These are phyloP conservation scores for Noctuana brunneofusca DNA, from an alignment of 2,888 invertebrate genomes.

Conservation along the genomic window DNA sequence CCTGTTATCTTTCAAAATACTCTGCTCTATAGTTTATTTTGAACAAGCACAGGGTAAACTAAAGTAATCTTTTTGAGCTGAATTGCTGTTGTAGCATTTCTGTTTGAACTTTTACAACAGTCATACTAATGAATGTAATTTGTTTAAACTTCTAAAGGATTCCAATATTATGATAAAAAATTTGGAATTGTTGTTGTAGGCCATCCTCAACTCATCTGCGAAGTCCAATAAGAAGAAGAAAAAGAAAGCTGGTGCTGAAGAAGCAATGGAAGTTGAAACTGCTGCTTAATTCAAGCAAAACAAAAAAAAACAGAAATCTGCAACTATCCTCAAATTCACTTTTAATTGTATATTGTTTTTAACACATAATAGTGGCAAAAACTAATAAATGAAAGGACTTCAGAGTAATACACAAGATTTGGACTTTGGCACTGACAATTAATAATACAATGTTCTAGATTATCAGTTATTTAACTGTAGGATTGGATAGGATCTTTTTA, in stretches of 20 bases:
- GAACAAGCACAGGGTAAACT: slow-evolving; percentile 78
- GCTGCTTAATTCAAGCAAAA: slow-evolving; percentile 70
- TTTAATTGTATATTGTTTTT: slow-evolving; percentile 23
- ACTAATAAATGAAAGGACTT: slow-evolving; percentile 16
- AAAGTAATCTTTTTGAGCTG: slow-evolving; percentile 70
- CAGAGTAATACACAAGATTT: slow-evolving; percentile 4
- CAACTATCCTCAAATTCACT: slow-evolving; percentile 35
- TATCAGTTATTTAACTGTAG: slow-evolving; percentile 20
- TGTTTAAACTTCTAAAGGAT: background rate
- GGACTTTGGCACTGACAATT: slow-evolving; percentile 28
- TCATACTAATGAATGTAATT: slow-evolving; percentile 1
- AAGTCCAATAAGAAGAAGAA: slow-evolving; percentile 96
- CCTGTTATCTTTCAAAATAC: slow-evolving; percentile 75
- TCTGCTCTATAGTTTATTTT: slow-evolving; percentile 54
- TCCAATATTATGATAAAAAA: background rate
- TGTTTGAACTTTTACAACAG: slow-evolving; percentile 73
- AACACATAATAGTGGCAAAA: slow-evolving; percentile 32
- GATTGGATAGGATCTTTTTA: slow-evolving; percentile 36
- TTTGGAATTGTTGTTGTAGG: slow-evolving; percentile 61
- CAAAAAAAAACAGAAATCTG: slow-evolving; percentile 31
- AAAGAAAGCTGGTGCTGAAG: slow-evolving; percentile 87
- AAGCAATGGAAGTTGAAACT: slow-evolving; percentile 84
- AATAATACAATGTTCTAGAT: slow-evolving; percentile 17
- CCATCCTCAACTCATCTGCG: slow-evolving; percentile 89
- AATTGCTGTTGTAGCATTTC: slow-evolving; percentile 55